Conservation (phyloP, 2,113 vertebrate genomes). For the Porphyrio hochstetteri region DNA sequence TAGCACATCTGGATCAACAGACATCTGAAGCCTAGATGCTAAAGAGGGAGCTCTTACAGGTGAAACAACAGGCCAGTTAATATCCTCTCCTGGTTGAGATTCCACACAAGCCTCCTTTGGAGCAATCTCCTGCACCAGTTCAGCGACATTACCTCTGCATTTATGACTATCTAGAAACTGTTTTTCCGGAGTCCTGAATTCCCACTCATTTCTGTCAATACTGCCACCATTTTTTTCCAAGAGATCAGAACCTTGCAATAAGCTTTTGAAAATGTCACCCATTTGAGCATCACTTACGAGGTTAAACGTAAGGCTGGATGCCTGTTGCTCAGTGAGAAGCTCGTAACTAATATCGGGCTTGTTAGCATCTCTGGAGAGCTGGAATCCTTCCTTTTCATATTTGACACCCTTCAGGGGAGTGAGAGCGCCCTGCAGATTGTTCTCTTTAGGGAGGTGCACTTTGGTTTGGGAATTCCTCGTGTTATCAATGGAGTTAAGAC, state of each 20-base stretch:
- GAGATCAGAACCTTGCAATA: conserved; percentile 91
- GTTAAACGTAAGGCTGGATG: conserved; percentile 92
- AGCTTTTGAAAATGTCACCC: conserved; percentile 97
- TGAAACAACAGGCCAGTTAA: conserved; percentile 85
- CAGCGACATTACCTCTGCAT: conserved; percentile 39
- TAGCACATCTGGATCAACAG: conserved; percentile 85
- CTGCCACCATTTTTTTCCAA: conserved; percentile 76
- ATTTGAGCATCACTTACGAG: conserved; percentile 95
- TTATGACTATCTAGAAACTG: conserved; percentile 72
- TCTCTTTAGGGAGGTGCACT: conserved; percentile 42
- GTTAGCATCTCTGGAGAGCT: conserved; percentile 66
- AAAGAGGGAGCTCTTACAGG: conserved; percentile 79
- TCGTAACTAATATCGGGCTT: conserved; percentile 85
- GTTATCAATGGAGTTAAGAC: conserved; percentile 61
- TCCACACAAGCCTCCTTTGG: conserved; percentile 75
- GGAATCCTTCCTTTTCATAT: conserved; percentile 48
- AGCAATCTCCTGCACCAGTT: conserved; percentile 61
- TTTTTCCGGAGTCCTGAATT: conserved; percentile 87
- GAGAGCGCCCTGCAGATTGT: background rate
- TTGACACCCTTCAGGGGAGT: conserved; percentile 29
- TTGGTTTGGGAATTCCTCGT: conserved; percentile 56
- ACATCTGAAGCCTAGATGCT: conserved; percentile 68
- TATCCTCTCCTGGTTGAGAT: conserved; percentile 72
- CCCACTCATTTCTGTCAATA: conserved; percentile 80
- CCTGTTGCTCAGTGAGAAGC: conserved; percentile 92